Evolutionary conservation across 2,113 vertebrate genomes (phyloP).

Genomic region (Otus sunia): DNA sequence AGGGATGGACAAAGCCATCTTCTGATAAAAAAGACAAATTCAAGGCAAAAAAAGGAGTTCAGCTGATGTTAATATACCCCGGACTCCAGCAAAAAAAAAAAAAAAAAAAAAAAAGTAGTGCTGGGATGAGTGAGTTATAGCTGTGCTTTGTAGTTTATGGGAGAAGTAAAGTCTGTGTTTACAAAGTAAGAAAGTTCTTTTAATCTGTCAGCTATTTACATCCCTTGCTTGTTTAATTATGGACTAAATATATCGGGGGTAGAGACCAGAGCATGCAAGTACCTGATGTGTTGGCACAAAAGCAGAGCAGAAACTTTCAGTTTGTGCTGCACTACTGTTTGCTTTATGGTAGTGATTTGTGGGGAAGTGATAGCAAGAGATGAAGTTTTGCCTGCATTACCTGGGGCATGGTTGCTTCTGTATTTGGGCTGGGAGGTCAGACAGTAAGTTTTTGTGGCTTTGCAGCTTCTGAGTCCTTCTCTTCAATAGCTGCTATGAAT

Average conservation of each 20-base stretch:
- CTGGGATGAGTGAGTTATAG: background rate
- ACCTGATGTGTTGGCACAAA: background rate
- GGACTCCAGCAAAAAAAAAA: background rate
- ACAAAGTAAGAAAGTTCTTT: conserved; percentile 38
- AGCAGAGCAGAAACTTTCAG: background rate
- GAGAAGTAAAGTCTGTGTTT: conserved; percentile 24
- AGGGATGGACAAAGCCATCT: background rate
- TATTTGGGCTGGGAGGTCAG: background rate
- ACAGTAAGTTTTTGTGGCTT: background rate
- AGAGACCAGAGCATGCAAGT: background rate
- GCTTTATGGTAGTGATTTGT: background rate
- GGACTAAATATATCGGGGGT: background rate
- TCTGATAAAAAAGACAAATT: background rate
- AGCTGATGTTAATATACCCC: background rate
- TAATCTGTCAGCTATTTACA: conserved; percentile 46
- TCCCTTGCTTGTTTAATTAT: conserved; percentile 13
- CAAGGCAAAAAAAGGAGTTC: background rate
- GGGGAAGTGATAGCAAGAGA: background rate
- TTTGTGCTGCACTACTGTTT: background rate
- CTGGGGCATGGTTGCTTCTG: background rate
- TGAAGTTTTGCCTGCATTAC: background rate
- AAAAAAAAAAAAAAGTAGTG: background rate
- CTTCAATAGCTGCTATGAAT: background rate
- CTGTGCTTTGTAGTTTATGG: background rate
- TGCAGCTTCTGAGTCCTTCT: background rate